A percentile compares a stretch with the other conserved stretches of the same genome.
These are phyloP conservation scores for Platyscapa corneri DNA, from an alignment of 1,140 invertebrate species.

Conservation along the genomic window DNA sequence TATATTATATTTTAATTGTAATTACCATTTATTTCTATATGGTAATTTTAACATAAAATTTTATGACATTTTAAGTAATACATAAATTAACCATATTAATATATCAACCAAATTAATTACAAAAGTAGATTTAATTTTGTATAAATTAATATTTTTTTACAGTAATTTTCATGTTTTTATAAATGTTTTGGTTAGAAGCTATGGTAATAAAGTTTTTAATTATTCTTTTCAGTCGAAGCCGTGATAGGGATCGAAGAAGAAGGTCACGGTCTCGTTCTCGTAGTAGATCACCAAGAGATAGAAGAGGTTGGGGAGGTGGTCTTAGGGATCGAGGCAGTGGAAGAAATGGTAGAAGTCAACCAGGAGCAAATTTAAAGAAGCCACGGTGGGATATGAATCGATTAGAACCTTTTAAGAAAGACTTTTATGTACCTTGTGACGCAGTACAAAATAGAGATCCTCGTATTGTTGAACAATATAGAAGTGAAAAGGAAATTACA, in stretches of 20 bases:
- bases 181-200: too few relatives aligned
- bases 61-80: too few relatives aligned
- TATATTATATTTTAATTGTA: too few relatives aligned
- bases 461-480: conserved; percentile 84
- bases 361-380: conserved; percentile 85
- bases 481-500: conserved; percentile 86
- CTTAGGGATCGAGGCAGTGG: conserved; percentile 83
- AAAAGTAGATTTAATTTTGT: too few relatives aligned
- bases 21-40: too few relatives aligned
- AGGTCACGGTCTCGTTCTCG: conserved; percentile 68
- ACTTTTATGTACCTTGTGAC: conserved; percentile 90
- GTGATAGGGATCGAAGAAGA: conserved; percentile 69
- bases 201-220: too few relatives aligned
- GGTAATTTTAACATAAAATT: too few relatives aligned
- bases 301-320: conserved; percentile 67
- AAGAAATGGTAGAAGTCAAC: conserved; percentile 75
- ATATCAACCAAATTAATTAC: too few relatives aligned
- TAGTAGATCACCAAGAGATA: conserved; percentile 64
- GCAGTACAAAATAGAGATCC: conserved; percentile 81
- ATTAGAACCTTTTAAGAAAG: conserved; percentile 92
- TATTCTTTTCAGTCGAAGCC: conserved; percentile 62
- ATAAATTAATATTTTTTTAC: too few relatives aligned
- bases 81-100: too few relatives aligned
- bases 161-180: too few relatives aligned
- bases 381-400: conserved; percentile 87